phyloP scores from a whole-genome alignment of 2,888 invertebrate species.

The Papilio elwesi region DNA sequence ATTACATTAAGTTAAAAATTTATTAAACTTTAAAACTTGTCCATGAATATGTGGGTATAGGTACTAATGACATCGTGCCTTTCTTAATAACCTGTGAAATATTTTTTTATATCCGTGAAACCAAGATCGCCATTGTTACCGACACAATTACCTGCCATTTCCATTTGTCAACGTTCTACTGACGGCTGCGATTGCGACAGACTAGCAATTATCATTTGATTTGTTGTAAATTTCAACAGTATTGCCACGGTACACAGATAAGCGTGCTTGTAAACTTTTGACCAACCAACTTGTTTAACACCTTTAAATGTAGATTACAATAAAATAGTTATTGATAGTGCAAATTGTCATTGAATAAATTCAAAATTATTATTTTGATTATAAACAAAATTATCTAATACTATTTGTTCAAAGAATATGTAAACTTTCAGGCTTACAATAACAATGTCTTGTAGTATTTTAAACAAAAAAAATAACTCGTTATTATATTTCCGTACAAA shows the following conservation, averaged over 20 bases:
- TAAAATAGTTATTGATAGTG: neutral
- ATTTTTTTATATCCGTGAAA: conserved; percentile 24
- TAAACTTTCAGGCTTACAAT: too few species aligned
- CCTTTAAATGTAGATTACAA: conserved; percentile 14
- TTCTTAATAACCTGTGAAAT: neutral
- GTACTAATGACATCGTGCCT: neutral
- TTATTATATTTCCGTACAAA: too few species aligned
- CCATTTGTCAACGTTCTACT: neutral
- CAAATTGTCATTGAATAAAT: neutral
- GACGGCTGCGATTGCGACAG: conserved; percentile 16
- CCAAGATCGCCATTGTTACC: conserved; percentile 17
- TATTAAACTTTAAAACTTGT: too few species aligned
- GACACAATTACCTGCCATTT: conserved; percentile 13
- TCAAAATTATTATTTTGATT: neutral
- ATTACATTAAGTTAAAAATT: too few species aligned
- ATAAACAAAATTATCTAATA: neutral
- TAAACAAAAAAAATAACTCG: too few species aligned
- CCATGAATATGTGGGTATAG: too few species aligned
- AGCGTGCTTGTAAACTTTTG: neutral
- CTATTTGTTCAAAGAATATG: neutral
- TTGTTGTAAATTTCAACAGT: conserved; percentile 18
- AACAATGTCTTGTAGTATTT: too few species aligned
- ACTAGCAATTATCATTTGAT: conserved; percentile 24
- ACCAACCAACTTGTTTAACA: conserved; percentile 19
- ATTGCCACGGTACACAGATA: conserved; percentile 6